These are phyloP conservation scores for Phataginus tricuspis DNA, from an alignment of 2,797 vertebrate species.

Conservation along the genomic window DNA sequence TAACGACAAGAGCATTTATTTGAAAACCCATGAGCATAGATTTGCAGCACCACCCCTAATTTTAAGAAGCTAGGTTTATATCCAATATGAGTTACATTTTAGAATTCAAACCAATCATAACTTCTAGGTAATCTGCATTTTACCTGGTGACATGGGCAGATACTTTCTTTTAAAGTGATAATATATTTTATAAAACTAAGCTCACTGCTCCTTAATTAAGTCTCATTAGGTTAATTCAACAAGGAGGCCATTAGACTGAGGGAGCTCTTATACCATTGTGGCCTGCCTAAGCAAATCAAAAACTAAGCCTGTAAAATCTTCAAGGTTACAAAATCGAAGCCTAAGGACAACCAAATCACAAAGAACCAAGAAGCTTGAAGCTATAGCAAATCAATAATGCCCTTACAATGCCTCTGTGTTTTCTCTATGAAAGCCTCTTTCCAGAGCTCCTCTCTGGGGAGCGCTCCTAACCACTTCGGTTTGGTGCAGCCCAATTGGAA, in stretches of 20 bases:
- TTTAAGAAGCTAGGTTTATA: neutral
- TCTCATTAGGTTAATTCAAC: neutral
- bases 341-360: neutral
- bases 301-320: neutral
- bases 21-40: neutral
- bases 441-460: neutral
- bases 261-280: neutral
- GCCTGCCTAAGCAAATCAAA: neutral
- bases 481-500: neutral
- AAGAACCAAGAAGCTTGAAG: neutral
- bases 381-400: neutral
- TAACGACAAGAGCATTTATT: neutral
- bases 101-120: neutral
- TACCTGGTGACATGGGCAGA: neutral
- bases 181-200: neutral
- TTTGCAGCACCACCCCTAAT: neutral
- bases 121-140: neutral
- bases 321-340: neutral
- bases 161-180: neutral
- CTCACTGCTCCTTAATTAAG: neutral
- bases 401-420: neutral
- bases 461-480: neutral
- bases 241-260: neutral
- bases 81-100: neutral
- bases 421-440: neutral